Conservation (phyloP, 2,888 invertebrate species). For the Cataglyphis cursor region DNA sequence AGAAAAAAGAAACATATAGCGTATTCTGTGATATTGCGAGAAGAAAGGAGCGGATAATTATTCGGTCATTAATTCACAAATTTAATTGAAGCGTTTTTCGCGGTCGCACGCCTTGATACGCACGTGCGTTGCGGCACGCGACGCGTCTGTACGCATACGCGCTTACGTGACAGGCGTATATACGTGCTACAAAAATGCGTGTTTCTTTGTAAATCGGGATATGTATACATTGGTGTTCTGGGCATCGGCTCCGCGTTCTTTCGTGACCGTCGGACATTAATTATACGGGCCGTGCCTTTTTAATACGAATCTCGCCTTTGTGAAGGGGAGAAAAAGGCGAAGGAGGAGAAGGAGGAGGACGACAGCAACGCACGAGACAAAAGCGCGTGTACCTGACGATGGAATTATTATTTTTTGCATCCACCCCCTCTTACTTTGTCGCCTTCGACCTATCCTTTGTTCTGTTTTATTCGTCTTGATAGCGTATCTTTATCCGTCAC, state of each 20-base stretch:
- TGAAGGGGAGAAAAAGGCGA: constrained; percentile 40
- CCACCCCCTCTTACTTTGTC: constrained; percentile 43
- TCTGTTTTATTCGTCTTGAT: not conserved
- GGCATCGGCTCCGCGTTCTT: constrained; percentile 55
- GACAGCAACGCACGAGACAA: constrained; percentile 61
- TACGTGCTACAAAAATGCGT: constrained; percentile 14
- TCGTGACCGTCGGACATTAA: constrained; percentile 76
- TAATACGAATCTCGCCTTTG: constrained; percentile 74
- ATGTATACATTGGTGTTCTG: constrained; percentile 36
- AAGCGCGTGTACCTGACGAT: constrained; percentile 61
- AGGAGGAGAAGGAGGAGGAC: not conserved
- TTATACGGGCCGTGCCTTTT: constrained; percentile 72
- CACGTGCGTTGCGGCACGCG: constrained; percentile 69
- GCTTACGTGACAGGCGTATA: constrained; percentile 36
- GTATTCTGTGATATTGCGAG: not conserved
- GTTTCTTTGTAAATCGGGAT: constrained; percentile 64
- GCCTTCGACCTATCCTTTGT: constrained; percentile 20
- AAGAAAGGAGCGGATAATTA: constrained; percentile 49
- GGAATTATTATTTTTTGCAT: constrained; percentile 72
- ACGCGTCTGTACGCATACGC: constrained; percentile 43
- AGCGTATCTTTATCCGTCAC: not conserved
- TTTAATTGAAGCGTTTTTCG: constrained; percentile 57
- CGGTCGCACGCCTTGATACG: constrained; percentile 24
- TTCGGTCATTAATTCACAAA: constrained; percentile 29
- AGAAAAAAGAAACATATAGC: not conserved